These are phyloP conservation scores for Drosophila sp. DNA, from an alignment of 1,140 invertebrate species.

Conservation along the genomic window DNA sequence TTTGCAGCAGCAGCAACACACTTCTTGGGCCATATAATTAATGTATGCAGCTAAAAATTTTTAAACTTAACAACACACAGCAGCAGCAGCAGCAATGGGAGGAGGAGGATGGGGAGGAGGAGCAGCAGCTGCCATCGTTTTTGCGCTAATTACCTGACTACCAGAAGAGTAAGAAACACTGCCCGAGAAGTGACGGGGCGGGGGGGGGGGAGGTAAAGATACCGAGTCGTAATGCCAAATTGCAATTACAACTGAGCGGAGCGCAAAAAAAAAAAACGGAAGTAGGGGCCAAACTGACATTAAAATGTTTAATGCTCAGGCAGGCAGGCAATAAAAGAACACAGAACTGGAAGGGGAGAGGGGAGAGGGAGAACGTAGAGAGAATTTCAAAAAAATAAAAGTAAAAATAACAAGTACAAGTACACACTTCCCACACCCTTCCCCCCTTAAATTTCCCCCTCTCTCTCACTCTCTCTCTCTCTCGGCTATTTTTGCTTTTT, in stretches of 20 bases:
- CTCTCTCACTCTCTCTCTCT: too few relatives aligned
- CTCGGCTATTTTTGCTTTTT: not conserved
- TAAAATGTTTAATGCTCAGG: slow-evolving; percentile 78
- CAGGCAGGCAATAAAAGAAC: slow-evolving; percentile 56
- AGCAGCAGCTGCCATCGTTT: slow-evolving; percentile 70
- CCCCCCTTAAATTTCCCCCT: slow-evolving; percentile 22
- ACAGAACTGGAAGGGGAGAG: slow-evolving; percentile 20
- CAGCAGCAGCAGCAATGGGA: not conserved
- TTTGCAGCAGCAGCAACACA: slow-evolving; percentile 25
- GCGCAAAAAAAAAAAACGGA: not conserved
- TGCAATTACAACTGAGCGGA: slow-evolving; percentile 68
- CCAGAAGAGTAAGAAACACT: slow-evolving; percentile 6
- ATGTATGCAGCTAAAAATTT: slow-evolving; percentile 73
- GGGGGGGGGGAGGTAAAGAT: slow-evolving; percentile 10
- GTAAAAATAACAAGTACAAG: slow-evolving; percentile 33
- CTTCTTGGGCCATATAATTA: slow-evolving; percentile 71
- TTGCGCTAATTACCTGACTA: slow-evolving; percentile 70
- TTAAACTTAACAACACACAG: slow-evolving; percentile 49
- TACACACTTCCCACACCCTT: slow-evolving; percentile 1
- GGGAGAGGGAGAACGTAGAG: not conserved
- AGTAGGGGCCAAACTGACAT: slow-evolving; percentile 60
- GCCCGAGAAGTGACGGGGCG: not conserved
- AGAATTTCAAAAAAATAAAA: slow-evolving; percentile 28
- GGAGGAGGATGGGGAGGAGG: not conserved
- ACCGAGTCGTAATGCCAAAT: slow-evolving; percentile 72